Evolutionary conservation across 2,113 vertebrate species (phyloP).

Genomic region (Lanius ludovicianus): DNA sequence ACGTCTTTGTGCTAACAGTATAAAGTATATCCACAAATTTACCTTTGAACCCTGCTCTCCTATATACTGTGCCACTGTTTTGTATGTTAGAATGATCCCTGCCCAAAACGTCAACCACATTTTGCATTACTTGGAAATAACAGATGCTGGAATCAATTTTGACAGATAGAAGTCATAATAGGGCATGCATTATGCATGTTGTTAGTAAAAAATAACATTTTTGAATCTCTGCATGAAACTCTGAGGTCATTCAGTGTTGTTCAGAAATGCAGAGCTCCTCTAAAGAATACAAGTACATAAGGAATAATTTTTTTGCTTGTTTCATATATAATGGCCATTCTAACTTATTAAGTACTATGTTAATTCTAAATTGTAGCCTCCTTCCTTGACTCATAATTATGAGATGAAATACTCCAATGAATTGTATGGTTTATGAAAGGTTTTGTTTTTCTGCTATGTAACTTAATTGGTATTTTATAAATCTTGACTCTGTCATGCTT

Average conservation of each 20-base stretch:
- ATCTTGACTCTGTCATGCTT: neutral
- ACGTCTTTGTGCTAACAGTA: neutral
- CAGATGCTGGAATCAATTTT: neutral
- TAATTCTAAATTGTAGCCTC: neutral
- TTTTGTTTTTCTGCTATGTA: neutral
- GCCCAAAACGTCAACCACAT: rapidly evolving
- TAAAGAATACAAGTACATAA: neutral
- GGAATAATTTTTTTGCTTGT: neutral
- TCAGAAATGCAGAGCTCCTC: neutral
- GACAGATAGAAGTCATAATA: neutral
- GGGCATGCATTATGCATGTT: neutral
- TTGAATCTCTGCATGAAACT: neutral
- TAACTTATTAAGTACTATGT: neutral
- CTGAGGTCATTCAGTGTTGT: neutral
- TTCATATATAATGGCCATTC: neutral
- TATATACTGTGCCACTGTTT: neutral
- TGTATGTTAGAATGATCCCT: neutral
- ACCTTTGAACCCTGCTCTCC: neutral
- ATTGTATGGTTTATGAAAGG: neutral
- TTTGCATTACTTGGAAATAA: neutral
- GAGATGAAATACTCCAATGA: neutral
- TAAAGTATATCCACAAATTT: neutral
- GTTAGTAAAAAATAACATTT: slow-evolving; percentile 1
- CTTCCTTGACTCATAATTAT: neutral
- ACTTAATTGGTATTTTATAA: neutral